Conservation (phyloP, 2,113 vertebrate genomes). For the Ia io region DNA sequence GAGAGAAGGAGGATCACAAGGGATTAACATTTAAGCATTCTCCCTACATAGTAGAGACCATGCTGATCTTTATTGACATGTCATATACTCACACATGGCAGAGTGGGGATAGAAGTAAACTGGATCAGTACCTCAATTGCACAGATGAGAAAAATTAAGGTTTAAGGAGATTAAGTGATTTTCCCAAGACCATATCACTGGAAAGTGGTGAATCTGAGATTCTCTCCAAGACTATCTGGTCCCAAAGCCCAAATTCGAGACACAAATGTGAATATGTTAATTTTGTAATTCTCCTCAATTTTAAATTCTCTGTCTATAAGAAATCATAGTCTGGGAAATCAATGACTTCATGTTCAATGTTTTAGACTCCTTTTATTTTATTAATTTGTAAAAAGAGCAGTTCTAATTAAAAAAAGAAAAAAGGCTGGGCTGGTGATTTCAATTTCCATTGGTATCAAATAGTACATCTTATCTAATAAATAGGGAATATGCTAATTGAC, state of each 20-base stretch:
- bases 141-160: neutral
- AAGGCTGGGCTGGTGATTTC: neutral
- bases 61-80: neutral
- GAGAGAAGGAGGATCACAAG: neutral
- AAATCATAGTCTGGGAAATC: neutral
- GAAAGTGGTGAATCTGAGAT: neutral
- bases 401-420: neutral
- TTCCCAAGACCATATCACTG: neutral
- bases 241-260: neutral
- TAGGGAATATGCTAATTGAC: too few relatives aligned
- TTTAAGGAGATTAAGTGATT: neutral
- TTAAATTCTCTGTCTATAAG: neutral
- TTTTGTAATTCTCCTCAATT: neutral
- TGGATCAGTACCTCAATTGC: neutral
- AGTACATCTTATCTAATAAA: neutral
- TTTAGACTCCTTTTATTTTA: conserved; percentile 1
- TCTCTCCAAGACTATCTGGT: neutral
- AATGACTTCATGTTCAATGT: neutral
- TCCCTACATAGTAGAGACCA: neutral
- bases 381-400: neutral
- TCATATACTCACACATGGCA: neutral
- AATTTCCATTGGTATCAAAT: neutral
- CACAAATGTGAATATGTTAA: neutral
- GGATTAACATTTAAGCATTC: neutral
- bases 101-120: neutral